phyloP scores from a whole-genome alignment of 2,797 vertebrate species.

The Acrossocheilus wenchowensis region DNA sequence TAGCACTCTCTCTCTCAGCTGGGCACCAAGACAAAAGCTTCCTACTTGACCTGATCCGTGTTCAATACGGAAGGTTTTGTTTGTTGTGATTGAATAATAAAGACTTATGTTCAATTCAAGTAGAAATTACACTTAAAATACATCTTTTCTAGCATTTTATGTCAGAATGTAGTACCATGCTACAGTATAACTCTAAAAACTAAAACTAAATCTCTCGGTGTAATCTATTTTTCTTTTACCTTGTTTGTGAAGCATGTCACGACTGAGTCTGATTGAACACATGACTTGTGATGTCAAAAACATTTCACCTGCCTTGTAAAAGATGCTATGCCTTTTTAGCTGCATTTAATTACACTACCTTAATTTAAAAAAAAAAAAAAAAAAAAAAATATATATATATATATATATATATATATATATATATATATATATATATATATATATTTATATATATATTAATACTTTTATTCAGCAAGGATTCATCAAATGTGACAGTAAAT shows the following conservation, averaged over 20 bases:
- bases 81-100: conserved; percentile 10
- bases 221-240: background rate
- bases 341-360: background rate
- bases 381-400: too few relatives aligned
- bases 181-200: background rate
- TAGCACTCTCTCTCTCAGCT: conserved; percentile 10
- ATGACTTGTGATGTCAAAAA: background rate
- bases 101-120: background rate
- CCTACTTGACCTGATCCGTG: conserved; percentile 32
- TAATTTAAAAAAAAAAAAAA: too few relatives aligned
- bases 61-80: background rate
- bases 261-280: background rate
- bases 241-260: background rate
- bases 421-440: too few relatives aligned
- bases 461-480: too few relatives aligned
- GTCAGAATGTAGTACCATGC: background rate
- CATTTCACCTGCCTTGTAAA: background rate
- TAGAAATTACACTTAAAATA: background rate
- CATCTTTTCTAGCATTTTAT: background rate
- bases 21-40: conserved; percentile 4
- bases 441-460: too few relatives aligned
- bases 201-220: background rate
- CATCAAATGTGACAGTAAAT: too few relatives aligned
- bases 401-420: background rate
- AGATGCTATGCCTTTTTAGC: background rate